Evolutionary conservation across 2,888 invertebrate species (phyloP), one percentile per base, ranked within the genome.

Genomic region (Fragum whitleyi): DNA sequence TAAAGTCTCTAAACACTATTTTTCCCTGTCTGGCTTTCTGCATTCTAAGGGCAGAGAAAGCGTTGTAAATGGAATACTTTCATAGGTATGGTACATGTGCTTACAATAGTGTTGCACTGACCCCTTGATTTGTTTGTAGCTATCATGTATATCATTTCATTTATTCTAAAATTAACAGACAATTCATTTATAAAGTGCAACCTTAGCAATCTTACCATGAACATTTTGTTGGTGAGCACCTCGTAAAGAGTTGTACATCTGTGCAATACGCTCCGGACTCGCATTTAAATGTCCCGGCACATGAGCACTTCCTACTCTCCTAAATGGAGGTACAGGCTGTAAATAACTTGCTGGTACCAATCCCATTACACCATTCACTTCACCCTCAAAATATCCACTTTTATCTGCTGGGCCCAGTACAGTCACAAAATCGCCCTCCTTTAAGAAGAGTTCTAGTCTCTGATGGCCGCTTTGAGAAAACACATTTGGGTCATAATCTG

Each of bases 321-420:
- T 79, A 29, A 76, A 74, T 9, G 79, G 83, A 26, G 77, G 59
- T 5, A 87, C 68, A 16, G 91, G 92, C 67, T 90, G 89, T 53
- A 93, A 77, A 74, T 92, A 92, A 69, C 86, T 87, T 47, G 90
- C 90, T 21, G 93, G 93, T 39, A 93, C 93, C 74, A 93, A 83
- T 16, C 93, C 93, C 16, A 87, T 82, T 59, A 82, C 79, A 29
- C 92, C 92, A 36, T 90, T 88, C 16, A 91, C 91, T 78, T 91
- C 91, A 26, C 91, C 92, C 78, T 92, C 91, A 83, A 88, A 90
- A 79, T 92, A 93, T 14, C 93, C 93, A 72, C 86, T 86, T n/a
- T 88, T 84, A 77, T 91, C 91, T 32, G 89, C 70, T 9, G 89
- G 87, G 42, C 93, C 93, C 73, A 88, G 87, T 6, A 92, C 87